A percentile compares a stretch with the other conserved stretches of the same genome.
Evolutionary conservation across 2,797 vertebrate species (phyloP).

Genomic region (Borostomias antarcticus): DNA sequence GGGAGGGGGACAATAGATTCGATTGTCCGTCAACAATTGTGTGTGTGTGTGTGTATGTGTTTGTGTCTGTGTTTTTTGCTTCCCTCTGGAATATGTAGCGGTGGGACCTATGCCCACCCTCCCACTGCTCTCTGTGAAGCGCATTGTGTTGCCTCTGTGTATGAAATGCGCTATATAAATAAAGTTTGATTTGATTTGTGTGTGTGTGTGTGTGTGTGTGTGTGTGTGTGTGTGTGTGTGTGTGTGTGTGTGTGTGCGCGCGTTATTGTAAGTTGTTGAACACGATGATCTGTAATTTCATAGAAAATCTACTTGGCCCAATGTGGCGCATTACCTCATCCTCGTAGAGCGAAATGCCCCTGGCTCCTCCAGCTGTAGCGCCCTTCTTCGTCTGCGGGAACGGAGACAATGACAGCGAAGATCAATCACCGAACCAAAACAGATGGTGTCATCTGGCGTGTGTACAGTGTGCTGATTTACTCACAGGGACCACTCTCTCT

Average conservation of each 20-base stretch:
- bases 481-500: constrained; percentile 91
- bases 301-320: constrained; percentile 47
- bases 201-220: not conserved
- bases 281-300: not conserved
- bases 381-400: constrained; percentile 85
- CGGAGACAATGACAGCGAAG: constrained; percentile 24
- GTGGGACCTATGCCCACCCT: too few relatives aligned
- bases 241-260: not conserved
- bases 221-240: too few relatives aligned
- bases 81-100: too few relatives aligned
- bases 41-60: not conserved
- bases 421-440: constrained; percentile 29
- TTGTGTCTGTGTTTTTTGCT: too few relatives aligned
- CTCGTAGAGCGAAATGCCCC: constrained; percentile 94
- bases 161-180: too few relatives aligned
- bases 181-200: too few relatives aligned
- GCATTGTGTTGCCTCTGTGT: too few relatives aligned
- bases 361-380: constrained; percentile 82
- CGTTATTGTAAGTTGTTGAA: not conserved
- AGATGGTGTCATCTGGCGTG: constrained; percentile 3
- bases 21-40: too few relatives aligned
- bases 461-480: constrained; percentile 34
- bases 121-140: too few relatives aligned
- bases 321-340: constrained; percentile 84
- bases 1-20: not conserved